Conservation (phyloP, 2,113 vertebrate species). For the Origma solitaria region DNA sequence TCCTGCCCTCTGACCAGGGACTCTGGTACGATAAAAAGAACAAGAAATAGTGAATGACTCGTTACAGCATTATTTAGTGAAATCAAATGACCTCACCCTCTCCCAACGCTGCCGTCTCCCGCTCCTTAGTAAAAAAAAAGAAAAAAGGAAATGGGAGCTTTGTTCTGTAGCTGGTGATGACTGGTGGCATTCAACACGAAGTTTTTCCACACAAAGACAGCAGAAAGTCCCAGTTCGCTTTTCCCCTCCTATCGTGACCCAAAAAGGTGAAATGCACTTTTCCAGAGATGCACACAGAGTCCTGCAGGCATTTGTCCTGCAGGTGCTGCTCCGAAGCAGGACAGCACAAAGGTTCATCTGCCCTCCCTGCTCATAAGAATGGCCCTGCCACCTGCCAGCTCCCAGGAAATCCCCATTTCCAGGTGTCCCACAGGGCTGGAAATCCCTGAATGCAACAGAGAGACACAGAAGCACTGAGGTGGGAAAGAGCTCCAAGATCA, state of each 20-base stretch:
- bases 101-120: background rate
- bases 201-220: background rate
- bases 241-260: background rate
- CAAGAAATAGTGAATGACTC: background rate
- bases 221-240: background rate
- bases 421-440: background rate
- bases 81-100: background rate
- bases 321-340: background rate
- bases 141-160: background rate
- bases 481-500: background rate
- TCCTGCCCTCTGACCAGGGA: background rate
- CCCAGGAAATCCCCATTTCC: background rate
- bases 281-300: background rate
- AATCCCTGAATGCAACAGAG: background rate
- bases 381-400: background rate
- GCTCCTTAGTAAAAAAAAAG: background rate
- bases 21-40: background rate
- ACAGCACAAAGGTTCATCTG: background rate
- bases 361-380: background rate
- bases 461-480: background rate
- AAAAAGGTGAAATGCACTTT: background rate
- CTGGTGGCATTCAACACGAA: background rate
- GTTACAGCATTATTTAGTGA: background rate
- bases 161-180: background rate
- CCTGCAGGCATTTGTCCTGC: rapidly evolving